Conservation (phyloP, 2,888 invertebrate genomes). For the Eudasyphora cyanicolor region DNA sequence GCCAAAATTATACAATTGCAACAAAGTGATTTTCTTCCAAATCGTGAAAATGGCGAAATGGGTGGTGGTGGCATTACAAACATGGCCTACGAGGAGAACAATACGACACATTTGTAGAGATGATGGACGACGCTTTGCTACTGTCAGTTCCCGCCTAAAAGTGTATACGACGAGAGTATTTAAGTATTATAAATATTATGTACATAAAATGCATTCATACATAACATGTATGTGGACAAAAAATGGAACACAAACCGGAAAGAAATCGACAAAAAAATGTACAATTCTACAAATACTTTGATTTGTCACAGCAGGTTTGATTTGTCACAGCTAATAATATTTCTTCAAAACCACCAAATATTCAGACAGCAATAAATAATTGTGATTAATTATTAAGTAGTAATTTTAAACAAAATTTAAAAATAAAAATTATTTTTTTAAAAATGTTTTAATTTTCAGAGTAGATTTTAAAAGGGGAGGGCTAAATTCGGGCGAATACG, state of each 20-base stretch:
- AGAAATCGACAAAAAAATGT: neutral
- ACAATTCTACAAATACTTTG: neutral
- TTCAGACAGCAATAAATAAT: neutral
- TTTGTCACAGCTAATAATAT: neutral
- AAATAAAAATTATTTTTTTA: neutral
- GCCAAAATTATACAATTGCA: slow-evolving; percentile 75
- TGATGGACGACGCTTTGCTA: neutral
- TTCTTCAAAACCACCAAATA: slow-evolving; percentile 5
- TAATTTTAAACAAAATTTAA: neutral
- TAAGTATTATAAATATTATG: slow-evolving; percentile 9
- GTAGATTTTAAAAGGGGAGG: no score
- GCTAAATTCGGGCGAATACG: no score
- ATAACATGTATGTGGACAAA: neutral
- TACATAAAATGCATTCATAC: neutral
- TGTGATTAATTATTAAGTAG: slow-evolving; percentile 1
- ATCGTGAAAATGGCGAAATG: slow-evolving; percentile 22
- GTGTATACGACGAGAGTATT: neutral
- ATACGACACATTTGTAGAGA: slow-evolving; percentile 74
- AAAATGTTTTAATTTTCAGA: no score
- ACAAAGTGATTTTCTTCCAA: slow-evolving; percentile 74
- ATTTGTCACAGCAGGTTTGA: neutral
- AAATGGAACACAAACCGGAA: neutral
- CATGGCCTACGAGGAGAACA: slow-evolving; percentile 74
- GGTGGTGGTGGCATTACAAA: slow-evolving; percentile 69
- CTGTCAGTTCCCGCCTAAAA: neutral